Base-by-base conservation (phyloP, 2,113 vertebrate species). In the Bambusicola thoracicus region DNA sequence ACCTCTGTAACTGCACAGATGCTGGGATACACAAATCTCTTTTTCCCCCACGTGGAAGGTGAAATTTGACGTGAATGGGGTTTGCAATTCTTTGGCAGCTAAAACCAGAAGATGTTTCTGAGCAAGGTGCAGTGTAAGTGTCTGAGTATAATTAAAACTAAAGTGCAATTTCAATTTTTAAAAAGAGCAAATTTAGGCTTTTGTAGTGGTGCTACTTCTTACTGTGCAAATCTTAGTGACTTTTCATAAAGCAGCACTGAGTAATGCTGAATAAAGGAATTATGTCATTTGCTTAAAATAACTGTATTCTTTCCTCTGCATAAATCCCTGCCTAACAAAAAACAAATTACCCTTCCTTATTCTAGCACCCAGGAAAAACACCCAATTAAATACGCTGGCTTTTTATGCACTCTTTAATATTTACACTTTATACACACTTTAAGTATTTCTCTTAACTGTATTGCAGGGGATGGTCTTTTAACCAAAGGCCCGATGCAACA, bases 81-180 rank as follows among this genome's bases (percentile, higher is more conserved):
- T 46, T 68, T 63, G 76, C 40, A 81, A 56, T 91, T 97, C 96
- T 97, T 97, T 97, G 97, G 97, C 93, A 95, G 89, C 25, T 77
- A 40, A 70, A 67, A 87, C 85, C 59, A 72, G 90, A 72, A 55
- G 29, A 81, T 93, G 81, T n/a, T 94, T 92, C 79, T 79, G 89
- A 91, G 66, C 63, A 87, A 86, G 10, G 78, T 73, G 36, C 65
- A 81, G 29, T 51, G 6, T 22, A 24, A 17, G 46, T 79, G 70
- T 84, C 1, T 9, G 83, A 95, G 81, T 43, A 38, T 74, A 70
- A 55, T 55, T 96, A 83, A 88, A 90, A 34, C 59, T 82, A 89
- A 70, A 97, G 95, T 96, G 97, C 93, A 93, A 94, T 80, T 95
- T 80, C 15, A 34, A 30, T 19, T 81, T 27, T 41, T 48, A 86